These are phyloP conservation scores for Elysia crispata DNA, from an alignment of 2,888 invertebrate species.

Conservation along the genomic window DNA sequence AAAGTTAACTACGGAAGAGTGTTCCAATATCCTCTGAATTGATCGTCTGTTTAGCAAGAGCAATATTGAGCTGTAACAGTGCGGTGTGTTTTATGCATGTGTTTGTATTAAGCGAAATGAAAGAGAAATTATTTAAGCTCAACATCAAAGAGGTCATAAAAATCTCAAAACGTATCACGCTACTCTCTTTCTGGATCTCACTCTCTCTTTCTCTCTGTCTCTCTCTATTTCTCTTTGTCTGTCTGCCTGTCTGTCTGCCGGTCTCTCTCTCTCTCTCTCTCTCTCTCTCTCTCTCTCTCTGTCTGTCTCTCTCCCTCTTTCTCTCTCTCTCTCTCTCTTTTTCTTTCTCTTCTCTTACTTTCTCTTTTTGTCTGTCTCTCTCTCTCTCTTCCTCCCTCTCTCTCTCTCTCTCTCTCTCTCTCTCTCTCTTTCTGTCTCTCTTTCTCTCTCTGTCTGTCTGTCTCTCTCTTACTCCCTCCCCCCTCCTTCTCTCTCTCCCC, in stretches of 20 bases:
- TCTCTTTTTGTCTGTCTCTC: not conserved
- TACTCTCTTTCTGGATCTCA: not conserved
- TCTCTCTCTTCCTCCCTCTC: not conserved
- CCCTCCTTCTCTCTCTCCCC: not conserved
- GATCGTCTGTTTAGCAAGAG: too few species aligned
- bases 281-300: not conserved
- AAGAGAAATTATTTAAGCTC: too few species aligned
- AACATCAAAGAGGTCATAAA: not conserved
- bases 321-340: slow-evolving; percentile 12
- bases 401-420: not conserved
- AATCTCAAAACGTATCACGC: not conserved
- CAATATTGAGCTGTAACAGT: too few species aligned
- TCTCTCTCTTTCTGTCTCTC: slow-evolving; percentile 1
- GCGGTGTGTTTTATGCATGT: too few species aligned
- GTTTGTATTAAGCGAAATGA: too few species aligned
- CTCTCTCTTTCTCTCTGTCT: not conserved
- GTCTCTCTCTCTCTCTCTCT: slow-evolving; percentile 6
- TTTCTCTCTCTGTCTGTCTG: not conserved
- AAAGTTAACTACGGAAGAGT: too few species aligned
- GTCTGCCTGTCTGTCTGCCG: not conserved
- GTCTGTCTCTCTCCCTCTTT: not conserved
- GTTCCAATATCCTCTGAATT: too few species aligned
- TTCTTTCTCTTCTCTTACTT: slow-evolving; percentile 23
- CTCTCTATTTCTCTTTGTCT: not conserved
- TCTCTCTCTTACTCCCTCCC: not conserved